A percentile compares a stretch with the other conserved stretches of the same genome.
phyloP scores from a whole-genome alignment of 2,888 invertebrate genomes.

The Sminthurides aquaticus region DNA sequence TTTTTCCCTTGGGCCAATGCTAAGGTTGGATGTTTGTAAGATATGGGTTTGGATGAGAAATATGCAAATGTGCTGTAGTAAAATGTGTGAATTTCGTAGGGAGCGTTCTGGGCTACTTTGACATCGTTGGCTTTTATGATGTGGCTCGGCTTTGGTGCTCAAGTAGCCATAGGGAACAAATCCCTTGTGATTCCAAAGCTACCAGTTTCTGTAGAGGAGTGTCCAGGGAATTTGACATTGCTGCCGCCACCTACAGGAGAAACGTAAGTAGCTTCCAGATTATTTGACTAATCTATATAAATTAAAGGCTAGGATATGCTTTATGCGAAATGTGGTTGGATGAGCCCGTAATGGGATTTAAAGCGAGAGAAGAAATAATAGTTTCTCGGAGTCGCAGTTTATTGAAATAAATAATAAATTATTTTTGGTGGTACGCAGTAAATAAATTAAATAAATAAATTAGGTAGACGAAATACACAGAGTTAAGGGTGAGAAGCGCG shows the following conservation, averaged over 20 bases:
- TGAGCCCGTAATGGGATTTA: no score
- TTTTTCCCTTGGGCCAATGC: constrained; percentile 79
- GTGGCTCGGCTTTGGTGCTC: constrained; percentile 46
- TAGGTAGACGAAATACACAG: no score
- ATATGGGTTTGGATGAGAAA: no score
- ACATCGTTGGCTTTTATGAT: constrained; percentile 44
- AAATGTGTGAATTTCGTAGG: constrained; percentile 33
- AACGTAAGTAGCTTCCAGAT: constrained; percentile 10
- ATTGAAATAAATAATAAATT: no score
- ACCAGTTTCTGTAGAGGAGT: constrained; percentile 44
- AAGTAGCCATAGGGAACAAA: constrained; percentile 36
- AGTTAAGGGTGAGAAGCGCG: no score
- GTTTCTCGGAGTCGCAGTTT: no score
- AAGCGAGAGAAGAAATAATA: no score
- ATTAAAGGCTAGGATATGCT: no score
- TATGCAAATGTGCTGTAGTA: not conserved
- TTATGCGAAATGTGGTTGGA: no score
- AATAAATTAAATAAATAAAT: no score
- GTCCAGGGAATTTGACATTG: constrained; percentile 38
- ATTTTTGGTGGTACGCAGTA: no score
- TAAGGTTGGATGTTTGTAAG: constrained; percentile 59
- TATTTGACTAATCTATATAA: no score
- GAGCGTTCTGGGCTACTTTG: constrained; percentile 45
- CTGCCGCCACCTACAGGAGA: constrained; percentile 18
- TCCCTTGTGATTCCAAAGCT: constrained; percentile 39